phyloP scores from a whole-genome alignment of 2,113 vertebrate genomes.

The Triplophysa dalaica region DNA sequence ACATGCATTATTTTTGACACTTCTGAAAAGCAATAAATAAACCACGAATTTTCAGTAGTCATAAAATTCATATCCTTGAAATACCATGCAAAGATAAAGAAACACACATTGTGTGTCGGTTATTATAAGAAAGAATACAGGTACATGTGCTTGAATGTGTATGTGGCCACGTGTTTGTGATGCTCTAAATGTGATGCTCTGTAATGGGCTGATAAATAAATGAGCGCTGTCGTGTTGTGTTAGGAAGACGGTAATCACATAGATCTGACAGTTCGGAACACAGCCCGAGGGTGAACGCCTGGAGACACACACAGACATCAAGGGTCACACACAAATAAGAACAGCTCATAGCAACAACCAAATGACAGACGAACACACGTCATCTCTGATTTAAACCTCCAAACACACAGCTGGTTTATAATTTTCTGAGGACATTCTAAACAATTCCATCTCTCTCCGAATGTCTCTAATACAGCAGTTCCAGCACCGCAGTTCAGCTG shows the following conservation, averaged over 20 bases:
- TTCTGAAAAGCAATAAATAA: background rate
- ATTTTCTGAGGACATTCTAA: background rate
- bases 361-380: constrained; percentile 1
- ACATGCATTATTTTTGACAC: constrained; percentile 1
- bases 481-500: constrained; percentile 14
- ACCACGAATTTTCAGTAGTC: background rate
- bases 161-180: background rate
- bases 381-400: constrained; percentile 1
- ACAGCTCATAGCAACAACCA: background rate
- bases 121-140: background rate
- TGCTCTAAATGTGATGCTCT: background rate
- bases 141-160: constrained; percentile 13
- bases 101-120: background rate
- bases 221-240: constrained; percentile 42
- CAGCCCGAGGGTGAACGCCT: constrained; percentile 40
- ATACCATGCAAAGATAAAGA: background rate
- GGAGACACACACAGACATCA: background rate
- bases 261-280: constrained; percentile 34
- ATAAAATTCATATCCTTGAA: background rate
- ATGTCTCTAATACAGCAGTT: background rate
- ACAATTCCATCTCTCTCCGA: background rate
- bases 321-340: constrained; percentile 13
- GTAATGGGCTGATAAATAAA: constrained; percentile 55
- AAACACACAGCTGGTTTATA: constrained; percentile 15
- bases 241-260: constrained; percentile 47